Evolutionary conservation across 1,140 invertebrate genomes (phyloP).

Genomic region (Ephestia elutella): DNA sequence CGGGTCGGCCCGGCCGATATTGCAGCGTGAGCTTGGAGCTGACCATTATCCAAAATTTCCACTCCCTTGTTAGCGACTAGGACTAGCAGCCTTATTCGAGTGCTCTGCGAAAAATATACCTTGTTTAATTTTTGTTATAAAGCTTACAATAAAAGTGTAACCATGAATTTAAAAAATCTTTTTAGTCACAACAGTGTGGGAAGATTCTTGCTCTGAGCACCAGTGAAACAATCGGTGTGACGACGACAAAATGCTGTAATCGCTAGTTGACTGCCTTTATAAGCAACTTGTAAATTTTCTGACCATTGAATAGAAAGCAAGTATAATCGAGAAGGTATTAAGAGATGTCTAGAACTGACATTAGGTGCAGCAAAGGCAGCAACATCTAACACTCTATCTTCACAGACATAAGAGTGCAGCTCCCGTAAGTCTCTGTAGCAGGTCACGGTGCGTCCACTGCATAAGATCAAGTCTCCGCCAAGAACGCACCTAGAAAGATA

Average conservation of each 20-base stretch:
- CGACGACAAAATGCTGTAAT: too few species aligned
- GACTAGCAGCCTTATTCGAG: constrained; percentile 44
- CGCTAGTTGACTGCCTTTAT: too few species aligned
- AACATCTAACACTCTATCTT: constrained; percentile 60
- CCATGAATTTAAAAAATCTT: too few species aligned
- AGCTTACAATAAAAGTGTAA: too few species aligned
- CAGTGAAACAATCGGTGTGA: too few species aligned
- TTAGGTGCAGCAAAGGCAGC: constrained; percentile 56
- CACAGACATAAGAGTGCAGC: constrained; percentile 50
- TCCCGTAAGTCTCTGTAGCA: constrained; percentile 58
- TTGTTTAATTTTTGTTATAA: too few species aligned
- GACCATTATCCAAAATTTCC: constrained; percentile 51
- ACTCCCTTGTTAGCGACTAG: constrained; percentile 59
- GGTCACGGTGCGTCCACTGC: constrained; percentile 53
- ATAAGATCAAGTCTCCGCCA: constrained; percentile 55
- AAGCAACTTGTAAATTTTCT: too few species aligned
- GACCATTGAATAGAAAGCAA: not conserved
- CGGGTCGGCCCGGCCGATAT: constrained; percentile 50
- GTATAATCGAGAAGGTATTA: not conserved
- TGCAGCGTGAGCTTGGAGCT: constrained; percentile 34
- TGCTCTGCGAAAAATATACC: constrained; percentile 40
- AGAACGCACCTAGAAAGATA: constrained; percentile 47
- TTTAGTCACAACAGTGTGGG: too few species aligned
- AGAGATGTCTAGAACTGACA: constrained; percentile 28
- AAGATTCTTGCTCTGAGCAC: too few species aligned